phyloP scores from a whole-genome alignment of 2,888 invertebrate genomes.

The Minunthozetes semirufus region DNA sequence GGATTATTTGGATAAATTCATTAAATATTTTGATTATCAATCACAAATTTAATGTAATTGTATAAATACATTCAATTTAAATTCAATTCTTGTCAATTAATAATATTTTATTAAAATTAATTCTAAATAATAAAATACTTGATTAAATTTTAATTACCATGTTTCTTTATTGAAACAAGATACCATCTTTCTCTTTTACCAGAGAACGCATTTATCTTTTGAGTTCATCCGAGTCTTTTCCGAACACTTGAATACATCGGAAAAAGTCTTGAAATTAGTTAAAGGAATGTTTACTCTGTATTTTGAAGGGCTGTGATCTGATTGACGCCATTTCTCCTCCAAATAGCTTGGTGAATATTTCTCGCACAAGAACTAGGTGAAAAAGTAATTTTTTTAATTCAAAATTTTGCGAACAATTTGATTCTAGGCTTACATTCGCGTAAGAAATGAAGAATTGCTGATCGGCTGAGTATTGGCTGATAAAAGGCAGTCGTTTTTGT shows the following conservation, averaged over 20 bases:
- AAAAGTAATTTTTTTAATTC: not conserved
- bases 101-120: no score
- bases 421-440: conserved; percentile 60
- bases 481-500: not conserved
- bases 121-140: no score
- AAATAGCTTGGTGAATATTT: conserved; percentile 38
- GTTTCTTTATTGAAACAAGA: no score
- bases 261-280: conserved; percentile 25
- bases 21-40: no score
- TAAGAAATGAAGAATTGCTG: conserved; percentile 65
- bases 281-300: conserved; percentile 35
- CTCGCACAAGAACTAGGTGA: conserved; percentile 67
- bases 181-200: not conserved
- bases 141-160: no score
- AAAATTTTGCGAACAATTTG: not conserved
- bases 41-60: no score
- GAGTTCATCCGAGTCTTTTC: conserved; percentile 26
- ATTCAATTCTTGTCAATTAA: no score
- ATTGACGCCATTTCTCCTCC: conserved; percentile 16
- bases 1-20: no score
- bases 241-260: conserved; percentile 28
- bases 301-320: conserved; percentile 28
- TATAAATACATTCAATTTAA: no score
- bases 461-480: conserved; percentile 16
- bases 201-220: conserved; percentile 33